Conservation (phyloP, 2,797 vertebrate species). For the Rhincodon typus region DNA sequence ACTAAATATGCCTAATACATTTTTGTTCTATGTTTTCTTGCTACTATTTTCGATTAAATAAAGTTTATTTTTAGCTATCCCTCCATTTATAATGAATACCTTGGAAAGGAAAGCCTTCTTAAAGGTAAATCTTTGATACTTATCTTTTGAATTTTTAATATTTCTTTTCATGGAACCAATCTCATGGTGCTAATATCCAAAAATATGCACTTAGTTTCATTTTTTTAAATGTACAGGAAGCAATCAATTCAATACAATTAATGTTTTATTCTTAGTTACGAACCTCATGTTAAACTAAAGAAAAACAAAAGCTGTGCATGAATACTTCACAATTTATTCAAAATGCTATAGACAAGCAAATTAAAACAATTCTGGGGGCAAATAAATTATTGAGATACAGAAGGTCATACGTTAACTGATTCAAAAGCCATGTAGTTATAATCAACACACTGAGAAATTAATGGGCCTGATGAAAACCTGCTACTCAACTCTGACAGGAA, state of each 20-base stretch:
- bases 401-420: neutral
- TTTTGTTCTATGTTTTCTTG: neutral
- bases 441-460: neutral
- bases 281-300: no score
- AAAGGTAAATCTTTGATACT: constrained; percentile 64
- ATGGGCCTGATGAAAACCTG: neutral
- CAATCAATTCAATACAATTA: neutral
- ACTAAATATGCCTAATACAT: neutral
- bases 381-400: neutral
- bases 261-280: neutral
- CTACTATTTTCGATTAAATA: no score
- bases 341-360: neutral
- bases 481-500: neutral
- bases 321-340: neutral
- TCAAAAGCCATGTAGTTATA: neutral
- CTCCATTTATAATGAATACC: constrained; percentile 93
- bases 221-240: no score
- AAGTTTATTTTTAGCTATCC: constrained; percentile 66
- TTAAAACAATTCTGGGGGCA: neutral
- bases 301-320: neutral
- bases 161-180: neutral
- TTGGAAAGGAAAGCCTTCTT: constrained; percentile 95
- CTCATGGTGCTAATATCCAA: neutral
- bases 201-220: neutral
- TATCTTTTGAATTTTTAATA: neutral